Evolutionary conservation across 2,113 vertebrate genomes (phyloP), one percentile per base, ranked within the genome.

Genomic region (Maccullochella peelii): DNA sequence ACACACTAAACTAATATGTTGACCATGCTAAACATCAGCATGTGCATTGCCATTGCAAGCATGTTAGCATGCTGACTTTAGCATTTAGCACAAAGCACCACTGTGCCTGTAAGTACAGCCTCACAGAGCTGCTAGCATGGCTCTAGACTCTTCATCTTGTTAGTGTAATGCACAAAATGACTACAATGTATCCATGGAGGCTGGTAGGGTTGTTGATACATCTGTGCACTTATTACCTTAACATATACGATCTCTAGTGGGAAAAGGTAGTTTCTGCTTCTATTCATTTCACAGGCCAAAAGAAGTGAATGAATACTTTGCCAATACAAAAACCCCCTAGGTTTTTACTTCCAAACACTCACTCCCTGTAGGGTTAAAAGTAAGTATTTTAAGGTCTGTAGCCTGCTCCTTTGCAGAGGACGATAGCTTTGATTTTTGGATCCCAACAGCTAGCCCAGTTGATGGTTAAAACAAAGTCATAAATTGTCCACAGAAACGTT

Each of bases 401-500:
- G 15, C 20, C 23, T 18, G 2, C 8, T 52, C n/a, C 38, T 80
- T 62, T 44, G 59, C 8, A 0, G 8, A 21, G 0, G 12, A 59
- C 30, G 7, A 50, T 27, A 52, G 6, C 68, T 61, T 52, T 55
- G 20, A 73, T 68, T 68, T 79, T 50, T 61, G 30, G 30, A 75
- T 76, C 16, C 6, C 15, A 40, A 63, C 11, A 50, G 6, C 10
- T 21, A 9, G 20, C 18, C 8, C 12, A n/a, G 6, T 49, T 75
- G 8, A 49, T 36, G n/a, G 12, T 44, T 50, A 18, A 21, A 55
- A 69, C 23, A 16, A 9, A 62, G 23, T 47, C 21, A 12, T 21
- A 68, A 42, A 36, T 8, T 55, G 27, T 47, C 1, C 18, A n/a
- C 38, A 18, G 21, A 40, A 55, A 62, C 47, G 14, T 67, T 42